Evolutionary conservation across 2,113 vertebrate species (phyloP).

Genomic region (Smithornis capensis): DNA sequence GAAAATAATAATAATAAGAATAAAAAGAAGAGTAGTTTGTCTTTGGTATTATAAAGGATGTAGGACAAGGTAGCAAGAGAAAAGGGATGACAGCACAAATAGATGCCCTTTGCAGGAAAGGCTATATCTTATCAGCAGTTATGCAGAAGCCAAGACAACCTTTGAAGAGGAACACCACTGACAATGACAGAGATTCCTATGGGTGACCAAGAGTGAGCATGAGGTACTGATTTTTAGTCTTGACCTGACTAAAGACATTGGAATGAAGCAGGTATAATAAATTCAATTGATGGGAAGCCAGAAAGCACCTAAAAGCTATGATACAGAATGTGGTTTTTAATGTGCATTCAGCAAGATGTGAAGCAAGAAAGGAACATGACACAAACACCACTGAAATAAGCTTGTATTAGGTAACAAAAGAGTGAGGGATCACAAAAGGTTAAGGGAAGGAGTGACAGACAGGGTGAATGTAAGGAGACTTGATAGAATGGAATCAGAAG

Average conservation of each 20-base stretch:
- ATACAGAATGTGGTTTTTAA: background rate
- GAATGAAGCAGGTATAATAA: background rate
- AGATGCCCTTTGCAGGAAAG: background rate
- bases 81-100: background rate
- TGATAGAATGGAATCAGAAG: background rate
- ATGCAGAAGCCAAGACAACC: background rate
- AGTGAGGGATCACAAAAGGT: background rate
- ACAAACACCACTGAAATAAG: background rate
- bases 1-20: background rate
- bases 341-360: background rate
- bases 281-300: background rate
- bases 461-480: background rate
- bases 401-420: background rate
- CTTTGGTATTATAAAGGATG: background rate
- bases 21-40: background rate
- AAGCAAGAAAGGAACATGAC: background rate
- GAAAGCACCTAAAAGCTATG: background rate
- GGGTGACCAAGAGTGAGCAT: background rate
- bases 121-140: background rate
- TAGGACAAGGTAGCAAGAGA: background rate
- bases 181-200: background rate
- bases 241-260: background rate
- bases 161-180: background rate
- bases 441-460: background rate
- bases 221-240: background rate